Percentiles rank a stretch among this genome's conserved stretches.
These are phyloP conservation scores for Chaetophractus vellerosus DNA, from an alignment of 2,797 vertebrate species.

Conservation along the genomic window DNA sequence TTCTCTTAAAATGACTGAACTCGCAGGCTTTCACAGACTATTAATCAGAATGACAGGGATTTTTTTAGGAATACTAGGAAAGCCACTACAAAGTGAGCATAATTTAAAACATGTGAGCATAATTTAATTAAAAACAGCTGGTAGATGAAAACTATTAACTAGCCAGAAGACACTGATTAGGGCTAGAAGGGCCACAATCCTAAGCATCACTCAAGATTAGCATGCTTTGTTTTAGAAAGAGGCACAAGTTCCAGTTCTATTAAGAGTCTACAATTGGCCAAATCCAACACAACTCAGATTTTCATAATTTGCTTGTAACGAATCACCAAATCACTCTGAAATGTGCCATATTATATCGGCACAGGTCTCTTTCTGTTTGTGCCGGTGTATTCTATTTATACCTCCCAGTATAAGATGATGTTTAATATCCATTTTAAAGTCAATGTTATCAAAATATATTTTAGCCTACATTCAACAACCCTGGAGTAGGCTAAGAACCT, in stretches of 20 bases:
- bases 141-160: slow-evolving; percentile 37
- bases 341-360: neutral
- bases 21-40: slow-evolving; percentile 41
- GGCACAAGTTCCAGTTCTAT: slow-evolving; percentile 44
- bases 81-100: slow-evolving; percentile 18
- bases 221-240: slow-evolving; percentile 57
- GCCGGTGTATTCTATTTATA: slow-evolving; percentile 57
- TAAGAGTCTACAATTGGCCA: slow-evolving; percentile 1
- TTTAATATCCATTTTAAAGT: slow-evolving; percentile 67
- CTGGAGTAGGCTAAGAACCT: slow-evolving; percentile 66
- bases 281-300: neutral
- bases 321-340: slow-evolving; percentile 28
- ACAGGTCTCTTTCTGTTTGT: slow-evolving; percentile 17
- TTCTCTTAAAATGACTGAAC: slow-evolving; percentile 40
- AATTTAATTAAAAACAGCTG: slow-evolving; percentile 28
- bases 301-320: slow-evolving; percentile 59
- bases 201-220: neutral
- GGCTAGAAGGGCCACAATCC: neutral
- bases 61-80: slow-evolving; percentile 34
- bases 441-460: slow-evolving; percentile 80
- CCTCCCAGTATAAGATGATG: slow-evolving; percentile 19
- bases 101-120: slow-evolving; percentile 47
- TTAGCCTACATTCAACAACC: slow-evolving; percentile 74
- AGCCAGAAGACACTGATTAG: neutral
- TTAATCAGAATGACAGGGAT: slow-evolving; percentile 29